Percentiles rank a stretch among this genome's conserved stretches.
These are phyloP conservation scores for Protobothrops flavoviridis DNA, from an alignment of 2,113 vertebrate species.

Conservation along the genomic window DNA sequence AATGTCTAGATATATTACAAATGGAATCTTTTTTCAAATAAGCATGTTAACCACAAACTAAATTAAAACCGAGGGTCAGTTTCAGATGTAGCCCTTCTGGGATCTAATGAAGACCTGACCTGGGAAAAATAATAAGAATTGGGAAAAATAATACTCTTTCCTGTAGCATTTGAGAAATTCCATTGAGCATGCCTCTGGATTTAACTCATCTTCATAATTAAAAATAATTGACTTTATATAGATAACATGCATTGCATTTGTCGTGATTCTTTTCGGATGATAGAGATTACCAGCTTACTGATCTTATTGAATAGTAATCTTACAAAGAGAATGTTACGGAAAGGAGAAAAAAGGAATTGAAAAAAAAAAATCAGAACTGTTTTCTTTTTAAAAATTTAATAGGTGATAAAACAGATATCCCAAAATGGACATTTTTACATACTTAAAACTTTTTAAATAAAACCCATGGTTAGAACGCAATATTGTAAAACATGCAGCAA, in stretches of 20 bases:
- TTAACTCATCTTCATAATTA: not conserved
- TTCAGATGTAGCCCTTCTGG: too few relatives aligned
- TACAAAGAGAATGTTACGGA: not conserved
- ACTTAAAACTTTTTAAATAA: constrained; percentile 64
- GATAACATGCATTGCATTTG: constrained; percentile 6
- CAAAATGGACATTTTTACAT: constrained; percentile 66
- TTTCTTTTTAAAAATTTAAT: constrained; percentile 65
- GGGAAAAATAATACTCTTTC: not conserved
- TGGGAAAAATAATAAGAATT: too few relatives aligned
- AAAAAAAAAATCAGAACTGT: not conserved
- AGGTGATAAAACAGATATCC: constrained; percentile 54
- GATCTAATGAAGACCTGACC: not conserved
- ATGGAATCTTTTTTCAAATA: constrained; percentile 13
- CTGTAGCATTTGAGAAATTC: not conserved
- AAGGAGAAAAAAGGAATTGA: not conserved
- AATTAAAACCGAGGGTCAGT: not conserved
- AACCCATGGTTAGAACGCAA: constrained; percentile 60
- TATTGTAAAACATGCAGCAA: constrained; percentile 51
- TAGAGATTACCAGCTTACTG: not conserved
- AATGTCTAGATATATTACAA: not conserved
- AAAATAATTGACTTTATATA: not conserved
- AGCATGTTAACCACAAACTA: constrained; percentile 41
- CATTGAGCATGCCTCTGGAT: not conserved
- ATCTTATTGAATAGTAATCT: not conserved
- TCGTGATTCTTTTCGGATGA: not conserved